Conservation (phyloP, 53 echinoderm and acorn worm genomes). For the Stichopus horrens region DNA sequence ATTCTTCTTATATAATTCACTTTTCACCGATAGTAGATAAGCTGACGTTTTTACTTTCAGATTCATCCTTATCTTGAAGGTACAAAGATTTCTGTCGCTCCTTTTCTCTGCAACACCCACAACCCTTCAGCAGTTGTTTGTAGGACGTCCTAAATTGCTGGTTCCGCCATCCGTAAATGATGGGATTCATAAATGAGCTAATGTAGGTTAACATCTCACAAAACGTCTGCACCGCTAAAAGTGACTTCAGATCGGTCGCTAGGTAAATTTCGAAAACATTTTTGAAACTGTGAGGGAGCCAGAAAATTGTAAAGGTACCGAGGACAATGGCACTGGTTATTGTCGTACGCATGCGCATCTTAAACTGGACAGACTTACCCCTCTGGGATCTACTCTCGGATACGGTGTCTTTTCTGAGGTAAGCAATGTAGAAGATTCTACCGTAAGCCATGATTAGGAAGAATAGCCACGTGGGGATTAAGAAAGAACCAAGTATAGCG, state of each 20-base stretch:
- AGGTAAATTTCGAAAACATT: not conserved
- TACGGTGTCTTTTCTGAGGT: not conserved
- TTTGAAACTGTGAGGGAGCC: conserved; percentile 3
- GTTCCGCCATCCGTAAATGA: too few relatives aligned
- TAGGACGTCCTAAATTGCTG: not conserved
- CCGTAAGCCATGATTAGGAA: not conserved
- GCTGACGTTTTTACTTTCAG: not conserved
- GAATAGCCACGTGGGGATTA: not conserved
- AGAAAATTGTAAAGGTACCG: not conserved
- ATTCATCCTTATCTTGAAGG: not conserved
- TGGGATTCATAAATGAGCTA: not conserved
- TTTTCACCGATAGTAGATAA: too few relatives aligned
- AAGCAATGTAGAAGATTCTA: conserved; percentile 27
- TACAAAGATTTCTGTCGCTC: too few relatives aligned
- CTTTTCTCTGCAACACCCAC: not conserved
- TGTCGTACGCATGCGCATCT: conserved; percentile 3
- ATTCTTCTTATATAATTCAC: too few relatives aligned
- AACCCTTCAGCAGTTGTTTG: not conserved
- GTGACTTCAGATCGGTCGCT: not conserved
- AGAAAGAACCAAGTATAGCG: not conserved
- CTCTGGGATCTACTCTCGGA: not conserved
- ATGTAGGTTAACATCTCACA: not conserved
- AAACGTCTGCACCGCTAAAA: conserved; percentile 4
- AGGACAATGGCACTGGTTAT: conserved; percentile 5
- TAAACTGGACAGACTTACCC: not conserved